phyloP scores from a whole-genome alignment of 1,140 invertebrate genomes.

The Tetranychus urticae region DNA sequence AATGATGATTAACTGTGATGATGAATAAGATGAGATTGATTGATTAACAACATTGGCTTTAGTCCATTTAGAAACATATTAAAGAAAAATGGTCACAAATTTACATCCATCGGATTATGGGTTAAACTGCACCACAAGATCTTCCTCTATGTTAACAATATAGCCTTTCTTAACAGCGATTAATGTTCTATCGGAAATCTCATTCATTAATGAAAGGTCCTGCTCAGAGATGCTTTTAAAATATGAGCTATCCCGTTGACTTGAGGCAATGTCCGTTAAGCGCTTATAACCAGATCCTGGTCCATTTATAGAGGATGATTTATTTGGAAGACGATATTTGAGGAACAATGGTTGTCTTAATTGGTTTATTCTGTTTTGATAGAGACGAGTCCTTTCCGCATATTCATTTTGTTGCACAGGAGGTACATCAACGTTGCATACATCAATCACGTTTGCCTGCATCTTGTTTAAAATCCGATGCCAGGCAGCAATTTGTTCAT shows the following conservation, averaged over 20 bases:
- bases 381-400: neutral
- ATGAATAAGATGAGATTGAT: no score
- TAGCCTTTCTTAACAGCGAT: neutral
- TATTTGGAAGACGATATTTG: neutral
- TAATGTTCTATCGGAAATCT: neutral
- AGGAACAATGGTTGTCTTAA: neutral
- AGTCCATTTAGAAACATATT: no score
- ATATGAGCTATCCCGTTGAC: neutral
- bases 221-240: neutral
- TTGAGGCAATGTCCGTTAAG: neutral
- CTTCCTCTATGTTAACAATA: neutral
- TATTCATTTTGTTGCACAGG: neutral
- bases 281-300: neutral
- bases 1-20: no score
- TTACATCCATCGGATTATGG: neutral
- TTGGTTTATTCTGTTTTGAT: neutral
- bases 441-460: slow-evolving; percentile 3
- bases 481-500: neutral
- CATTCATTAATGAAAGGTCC: neutral
- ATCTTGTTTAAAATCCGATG: neutral
- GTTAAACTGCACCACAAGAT: neutral
- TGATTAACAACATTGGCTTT: no score
- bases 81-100: no score
- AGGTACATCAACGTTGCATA: neutral
- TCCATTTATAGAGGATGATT: neutral